These are phyloP conservation scores for Drosophila kurseongensis DNA, from an alignment of 1,140 invertebrate species.

Conservation along the genomic window DNA sequence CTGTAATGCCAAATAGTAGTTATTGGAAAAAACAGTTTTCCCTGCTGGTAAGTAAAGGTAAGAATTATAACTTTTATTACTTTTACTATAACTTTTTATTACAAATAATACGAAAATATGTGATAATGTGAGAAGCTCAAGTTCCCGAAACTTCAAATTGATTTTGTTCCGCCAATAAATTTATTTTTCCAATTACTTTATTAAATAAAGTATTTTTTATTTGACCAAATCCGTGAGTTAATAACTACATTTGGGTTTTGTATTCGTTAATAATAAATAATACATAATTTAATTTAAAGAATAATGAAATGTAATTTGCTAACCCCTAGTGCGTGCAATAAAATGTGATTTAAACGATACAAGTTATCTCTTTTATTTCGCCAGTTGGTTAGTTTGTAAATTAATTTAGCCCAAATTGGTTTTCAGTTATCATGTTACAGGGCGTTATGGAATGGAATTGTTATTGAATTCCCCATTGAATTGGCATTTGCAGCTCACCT, in stretches of 20 bases:
- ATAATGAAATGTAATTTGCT: background rate
- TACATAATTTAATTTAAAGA: background rate
- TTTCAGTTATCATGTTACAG: conserved; percentile 7
- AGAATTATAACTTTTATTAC: no score
- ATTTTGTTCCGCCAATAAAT: background rate
- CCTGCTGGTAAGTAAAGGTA: no score
- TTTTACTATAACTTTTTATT: no score
- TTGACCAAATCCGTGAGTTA: background rate
- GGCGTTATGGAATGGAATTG: conserved; percentile 21
- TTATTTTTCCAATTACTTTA: background rate
- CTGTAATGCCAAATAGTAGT: no score
- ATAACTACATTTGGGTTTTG: background rate
- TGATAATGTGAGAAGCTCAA: no score
- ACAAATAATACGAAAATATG: no score
- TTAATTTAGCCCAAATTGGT: conserved; percentile 16
- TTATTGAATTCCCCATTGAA: conserved; percentile 28
- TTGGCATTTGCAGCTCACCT: conserved; percentile 17
- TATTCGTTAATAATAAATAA: background rate
- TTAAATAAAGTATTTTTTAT: background rate
- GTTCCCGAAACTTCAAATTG: no score
- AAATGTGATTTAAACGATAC: background rate
- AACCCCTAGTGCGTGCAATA: background rate
- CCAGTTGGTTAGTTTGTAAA: conserved; percentile 15
- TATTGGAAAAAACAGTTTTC: no score
- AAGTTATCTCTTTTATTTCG: conserved; percentile 18